Conservation (phyloP, 2,113 vertebrate genomes). For the Melanocharis versteri region DNA sequence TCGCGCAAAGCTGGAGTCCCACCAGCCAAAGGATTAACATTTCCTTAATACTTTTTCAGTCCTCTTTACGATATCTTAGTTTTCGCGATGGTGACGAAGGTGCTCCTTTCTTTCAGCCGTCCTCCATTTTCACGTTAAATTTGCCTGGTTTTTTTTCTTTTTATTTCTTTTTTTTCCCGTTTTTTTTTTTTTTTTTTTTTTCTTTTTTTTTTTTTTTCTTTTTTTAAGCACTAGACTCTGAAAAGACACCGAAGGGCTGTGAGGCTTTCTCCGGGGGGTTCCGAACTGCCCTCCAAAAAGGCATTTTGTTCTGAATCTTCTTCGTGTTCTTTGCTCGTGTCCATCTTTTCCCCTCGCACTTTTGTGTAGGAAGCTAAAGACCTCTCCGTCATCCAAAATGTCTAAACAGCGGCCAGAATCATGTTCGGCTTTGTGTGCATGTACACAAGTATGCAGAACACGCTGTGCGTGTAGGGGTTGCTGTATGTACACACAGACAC, state of each 20-base stretch:
- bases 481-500: constrained; percentile 49
- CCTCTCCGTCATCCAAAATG: constrained; percentile 23
- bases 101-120: neutral
- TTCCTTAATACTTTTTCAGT: constrained; percentile 48
- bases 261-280: neutral
- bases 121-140: neutral
- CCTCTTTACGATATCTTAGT: neutral
- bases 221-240: neutral
- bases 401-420: neutral
- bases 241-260: neutral
- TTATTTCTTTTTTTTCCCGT: too few relatives aligned
- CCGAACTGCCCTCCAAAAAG: neutral
- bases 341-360: neutral
- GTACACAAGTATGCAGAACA: constrained; percentile 19
- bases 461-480: constrained; percentile 5
- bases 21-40: constrained; percentile 72
- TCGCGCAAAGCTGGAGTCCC: constrained; percentile 77
- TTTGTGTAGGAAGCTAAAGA: neutral
- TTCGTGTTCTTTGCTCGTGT: neutral
- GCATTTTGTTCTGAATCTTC: neutral
- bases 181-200: too few relatives aligned
- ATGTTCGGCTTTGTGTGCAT: constrained; percentile 25
- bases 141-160: neutral
- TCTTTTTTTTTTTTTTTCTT: too few relatives aligned
- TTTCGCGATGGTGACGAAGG: neutral